Evolutionary conservation across 1,140 invertebrate species (phyloP).

Genomic region (Zaprionus ghesquierei): DNA sequence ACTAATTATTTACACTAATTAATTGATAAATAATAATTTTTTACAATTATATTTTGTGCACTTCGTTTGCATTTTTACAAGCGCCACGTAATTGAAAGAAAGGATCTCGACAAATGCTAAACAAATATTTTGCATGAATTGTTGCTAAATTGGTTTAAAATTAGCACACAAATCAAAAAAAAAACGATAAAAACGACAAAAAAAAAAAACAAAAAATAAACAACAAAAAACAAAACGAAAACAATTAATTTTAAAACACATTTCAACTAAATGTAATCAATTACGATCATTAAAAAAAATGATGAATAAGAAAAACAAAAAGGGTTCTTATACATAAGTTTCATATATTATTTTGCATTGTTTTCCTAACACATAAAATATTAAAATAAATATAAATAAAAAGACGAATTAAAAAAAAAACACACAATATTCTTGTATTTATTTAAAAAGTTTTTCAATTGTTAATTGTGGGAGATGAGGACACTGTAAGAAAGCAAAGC

Average conservation of each 20-base stretch:
- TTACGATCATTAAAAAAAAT: constrained; percentile 25
- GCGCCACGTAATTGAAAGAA: constrained; percentile 42
- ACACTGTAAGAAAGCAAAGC: too few relatives aligned
- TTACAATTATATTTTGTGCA: constrained; percentile 37
- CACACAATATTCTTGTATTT: neutral
- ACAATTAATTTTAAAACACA: constrained; percentile 35
- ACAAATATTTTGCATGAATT: constrained; percentile 31
- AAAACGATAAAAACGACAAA: too few relatives aligned
- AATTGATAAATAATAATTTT: constrained; percentile 20
- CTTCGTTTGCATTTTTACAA: constrained; percentile 42
- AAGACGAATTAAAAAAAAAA: constrained; percentile 42
- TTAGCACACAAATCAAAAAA: constrained; percentile 64
- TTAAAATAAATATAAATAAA: constrained; percentile 60
- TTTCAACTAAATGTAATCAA: constrained; percentile 61
- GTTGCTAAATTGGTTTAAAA: constrained; percentile 52
- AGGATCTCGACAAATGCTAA: constrained; percentile 62
- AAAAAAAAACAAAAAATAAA: constrained; percentile 27
- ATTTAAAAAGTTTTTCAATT: too few relatives aligned
- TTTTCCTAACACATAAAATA: constrained; percentile 71
- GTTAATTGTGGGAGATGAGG: too few relatives aligned
- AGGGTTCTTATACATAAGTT: constrained; percentile 69
- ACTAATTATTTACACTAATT: constrained; percentile 21
- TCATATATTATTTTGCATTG: constrained; percentile 71
- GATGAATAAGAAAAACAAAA: constrained; percentile 21
- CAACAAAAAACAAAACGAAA: constrained; percentile 13